These are phyloP conservation scores for Gila orcuttii DNA, from an alignment of 2,113 vertebrate genomes.

Conservation along the genomic window DNA sequence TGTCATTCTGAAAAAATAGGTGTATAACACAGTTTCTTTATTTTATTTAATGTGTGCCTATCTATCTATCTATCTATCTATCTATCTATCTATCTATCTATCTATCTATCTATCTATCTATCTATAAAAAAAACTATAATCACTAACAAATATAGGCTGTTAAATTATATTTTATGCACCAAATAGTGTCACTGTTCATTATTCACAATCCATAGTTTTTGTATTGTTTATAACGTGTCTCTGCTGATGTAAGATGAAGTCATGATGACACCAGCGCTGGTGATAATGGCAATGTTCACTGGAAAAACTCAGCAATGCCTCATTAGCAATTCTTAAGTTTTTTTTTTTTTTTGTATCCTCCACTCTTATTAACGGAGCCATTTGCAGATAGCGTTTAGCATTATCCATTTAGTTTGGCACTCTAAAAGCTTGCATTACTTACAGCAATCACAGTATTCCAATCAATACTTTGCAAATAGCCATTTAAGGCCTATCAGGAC, in stretches of 20 bases:
- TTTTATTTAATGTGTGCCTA: background rate
- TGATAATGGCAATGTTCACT: background rate
- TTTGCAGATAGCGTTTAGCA: conserved; percentile 3
- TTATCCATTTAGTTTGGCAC: conserved; percentile 4
- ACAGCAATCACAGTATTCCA: conserved; percentile 6
- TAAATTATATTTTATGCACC: background rate
- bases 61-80: background rate
- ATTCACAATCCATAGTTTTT: too few species aligned
- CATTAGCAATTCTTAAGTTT: background rate
- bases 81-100: too few species aligned
- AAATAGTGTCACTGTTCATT: background rate
- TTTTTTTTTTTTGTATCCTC: too few species aligned
- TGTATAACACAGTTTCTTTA: background rate
- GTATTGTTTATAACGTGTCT: too few species aligned
- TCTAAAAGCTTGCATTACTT: conserved; percentile 10
- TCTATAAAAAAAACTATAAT: background rate
- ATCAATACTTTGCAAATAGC: conserved; percentile 32
- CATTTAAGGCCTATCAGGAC: background rate
- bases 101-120: background rate
- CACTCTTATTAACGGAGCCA: background rate
- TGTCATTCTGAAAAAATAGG: background rate
- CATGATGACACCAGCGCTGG: background rate
- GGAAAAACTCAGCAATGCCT: background rate
- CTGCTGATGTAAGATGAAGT: too few species aligned
- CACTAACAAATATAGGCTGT: background rate